Evolutionary conservation across 2,888 invertebrate genomes (phyloP).

Genomic region (Hylaea fasciaria): DNA sequence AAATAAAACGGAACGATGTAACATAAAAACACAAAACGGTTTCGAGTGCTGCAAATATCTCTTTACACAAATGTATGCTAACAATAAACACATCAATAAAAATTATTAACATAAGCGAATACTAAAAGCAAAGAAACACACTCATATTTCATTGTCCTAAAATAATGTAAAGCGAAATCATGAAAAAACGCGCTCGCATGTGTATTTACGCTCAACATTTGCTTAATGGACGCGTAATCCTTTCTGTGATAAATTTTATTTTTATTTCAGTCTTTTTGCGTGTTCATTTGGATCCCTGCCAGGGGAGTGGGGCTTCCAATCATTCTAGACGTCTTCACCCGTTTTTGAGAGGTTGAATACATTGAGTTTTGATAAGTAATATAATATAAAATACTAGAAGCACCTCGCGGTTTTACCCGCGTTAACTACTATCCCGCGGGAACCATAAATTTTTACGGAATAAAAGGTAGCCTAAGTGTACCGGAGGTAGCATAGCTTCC

Average conservation of each 20-base stretch:
- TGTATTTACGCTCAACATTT: slow-evolving; percentile 23
- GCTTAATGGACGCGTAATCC: slow-evolving; percentile 33
- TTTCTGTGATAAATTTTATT: slow-evolving; percentile 31
- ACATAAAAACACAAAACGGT: no score
- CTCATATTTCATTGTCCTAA: slow-evolving; percentile 23
- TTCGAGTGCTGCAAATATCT: no score
- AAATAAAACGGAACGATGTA: no score
- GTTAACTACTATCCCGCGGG: no score
- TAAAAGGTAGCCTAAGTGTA: no score
- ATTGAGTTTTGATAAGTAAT: no score
- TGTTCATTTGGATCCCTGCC: slow-evolving; percentile 23
- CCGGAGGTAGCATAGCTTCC: no score
- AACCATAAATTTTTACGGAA: no score
- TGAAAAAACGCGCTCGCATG: slow-evolving; percentile 16
- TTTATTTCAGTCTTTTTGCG: slow-evolving; percentile 21
- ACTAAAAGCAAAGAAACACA: slow-evolving; percentile 27
- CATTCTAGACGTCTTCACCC: slow-evolving; percentile 11
- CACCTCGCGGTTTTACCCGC: no score
- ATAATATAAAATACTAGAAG: no score
- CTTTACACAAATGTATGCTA: no score
- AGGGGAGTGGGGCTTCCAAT: slow-evolving; percentile 12
- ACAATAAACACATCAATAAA: slow-evolving; percentile 3
- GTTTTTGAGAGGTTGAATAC: neutral
- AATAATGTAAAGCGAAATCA: slow-evolving; percentile 20
- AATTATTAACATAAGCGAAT: slow-evolving; percentile 10